phyloP scores from a whole-genome alignment of 2,888 invertebrate genomes.

The Pinctada fucata region DNA sequence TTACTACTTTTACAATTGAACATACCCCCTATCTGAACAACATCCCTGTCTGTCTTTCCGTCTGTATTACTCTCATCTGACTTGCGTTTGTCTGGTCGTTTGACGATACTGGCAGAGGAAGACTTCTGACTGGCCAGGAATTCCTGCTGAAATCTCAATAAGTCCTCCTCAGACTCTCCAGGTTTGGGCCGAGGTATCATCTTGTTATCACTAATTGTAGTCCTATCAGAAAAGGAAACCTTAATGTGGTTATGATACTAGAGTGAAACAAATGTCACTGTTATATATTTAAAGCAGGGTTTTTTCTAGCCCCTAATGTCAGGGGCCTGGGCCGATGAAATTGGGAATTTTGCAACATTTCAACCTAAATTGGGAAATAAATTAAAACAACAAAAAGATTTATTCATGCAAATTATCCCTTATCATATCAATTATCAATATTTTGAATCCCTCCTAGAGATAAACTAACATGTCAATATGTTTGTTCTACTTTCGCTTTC shows the following conservation, averaged over 20 bases:
- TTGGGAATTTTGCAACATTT: too few relatives aligned
- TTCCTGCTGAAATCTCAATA: slow-evolving; percentile 69
- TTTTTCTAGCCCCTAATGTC: too few relatives aligned
- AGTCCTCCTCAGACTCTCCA: slow-evolving; percentile 72
- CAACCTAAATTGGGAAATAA: too few relatives aligned
- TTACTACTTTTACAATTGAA: neutral
- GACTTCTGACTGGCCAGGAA: slow-evolving; percentile 60
- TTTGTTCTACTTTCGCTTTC: too few relatives aligned
- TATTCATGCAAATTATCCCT: too few relatives aligned
- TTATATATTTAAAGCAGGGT: neutral
- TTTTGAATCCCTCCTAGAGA: too few relatives aligned
- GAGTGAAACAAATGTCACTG: neutral
- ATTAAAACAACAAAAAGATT: too few relatives aligned
- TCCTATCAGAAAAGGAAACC: neutral
- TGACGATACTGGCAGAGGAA: slow-evolving; percentile 59
- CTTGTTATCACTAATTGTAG: neutral
- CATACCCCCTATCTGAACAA: slow-evolving; percentile 54
- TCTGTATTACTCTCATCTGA: slow-evolving; percentile 25
- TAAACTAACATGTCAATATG: too few relatives aligned
- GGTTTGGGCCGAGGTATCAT: slow-evolving; percentile 64
- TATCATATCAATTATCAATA: too few relatives aligned
- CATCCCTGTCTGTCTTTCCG: slow-evolving; percentile 39
- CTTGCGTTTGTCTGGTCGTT: slow-evolving; percentile 57
- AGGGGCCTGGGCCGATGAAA: too few relatives aligned
- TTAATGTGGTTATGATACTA: neutral